Evolutionary conservation across 2,113 vertebrate genomes (phyloP).

Genomic region (Sprattus sprattus): DNA sequence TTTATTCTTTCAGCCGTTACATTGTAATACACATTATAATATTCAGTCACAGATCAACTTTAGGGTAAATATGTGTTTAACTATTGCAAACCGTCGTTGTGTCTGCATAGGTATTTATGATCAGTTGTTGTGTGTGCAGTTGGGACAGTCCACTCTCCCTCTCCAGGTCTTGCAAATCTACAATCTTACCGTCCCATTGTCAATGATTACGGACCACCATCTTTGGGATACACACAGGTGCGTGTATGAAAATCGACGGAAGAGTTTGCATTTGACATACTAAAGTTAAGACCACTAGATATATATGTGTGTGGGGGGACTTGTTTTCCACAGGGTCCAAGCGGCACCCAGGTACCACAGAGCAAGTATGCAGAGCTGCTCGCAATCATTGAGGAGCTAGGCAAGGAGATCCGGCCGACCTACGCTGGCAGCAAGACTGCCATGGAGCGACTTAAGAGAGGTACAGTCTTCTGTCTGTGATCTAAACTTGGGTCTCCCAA

Average conservation of each 20-base stretch:
- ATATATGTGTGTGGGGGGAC: background rate
- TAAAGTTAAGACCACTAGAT: background rate
- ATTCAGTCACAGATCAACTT: background rate
- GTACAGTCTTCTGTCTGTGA: conserved; percentile 55
- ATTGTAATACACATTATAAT: background rate
- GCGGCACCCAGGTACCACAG: conserved; percentile 90
- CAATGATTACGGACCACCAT: conserved; percentile 94
- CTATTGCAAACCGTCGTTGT: background rate
- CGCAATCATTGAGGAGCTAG: conserved; percentile 95
- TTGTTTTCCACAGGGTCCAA: conserved; percentile 74
- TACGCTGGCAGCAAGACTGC: conserved; percentile 98
- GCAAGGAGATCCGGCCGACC: conserved; percentile 96
- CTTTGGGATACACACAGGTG: conserved; percentile 93
- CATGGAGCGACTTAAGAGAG: conserved; percentile 97
- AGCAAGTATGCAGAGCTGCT: conserved; percentile 98
- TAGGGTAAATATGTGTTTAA: background rate
- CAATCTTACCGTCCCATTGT: conserved; percentile 90
- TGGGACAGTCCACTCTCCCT: conserved; percentile 84
- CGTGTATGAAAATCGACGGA: background rate
- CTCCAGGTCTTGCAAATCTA: conserved; percentile 82
- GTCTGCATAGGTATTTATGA: background rate
- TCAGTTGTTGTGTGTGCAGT: conserved; percentile 58
- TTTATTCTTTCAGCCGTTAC: background rate
- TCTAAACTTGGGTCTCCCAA: no score
- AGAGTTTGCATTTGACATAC: background rate